Evolutionary conservation across 2,888 invertebrate species (phyloP), one percentile per base, ranked within the genome.

Genomic region (Vesta saturnalis): DNA sequence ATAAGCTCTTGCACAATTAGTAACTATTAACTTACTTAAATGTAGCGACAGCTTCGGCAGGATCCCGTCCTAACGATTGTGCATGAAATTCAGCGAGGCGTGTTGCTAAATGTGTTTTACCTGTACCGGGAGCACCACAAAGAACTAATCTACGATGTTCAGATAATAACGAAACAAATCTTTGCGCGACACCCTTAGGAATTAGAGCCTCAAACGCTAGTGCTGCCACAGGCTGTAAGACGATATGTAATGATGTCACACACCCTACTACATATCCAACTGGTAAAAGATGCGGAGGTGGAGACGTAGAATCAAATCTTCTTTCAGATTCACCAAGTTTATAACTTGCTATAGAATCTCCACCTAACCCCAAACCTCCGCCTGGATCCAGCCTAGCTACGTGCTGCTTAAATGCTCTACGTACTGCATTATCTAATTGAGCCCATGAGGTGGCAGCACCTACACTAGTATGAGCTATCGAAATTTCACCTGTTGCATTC

Each of bases 391-490:
- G 92, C 78, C 96, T 89, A 52, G 94, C 91, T 62, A 96, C 89
- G 84, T 97, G 97, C 79, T 98, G 97, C 83, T 97, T 97, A 83
- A 98, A 97, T 60, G 95, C 93, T 83, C 95, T 92, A 77, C 94
- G 89, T 72, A 97, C 94, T 76, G 94, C 92, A 77, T 94, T 93
- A 85, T 98, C 97, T 78, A 98, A 86, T 80, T 94, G 93, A 82
- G 96, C 95, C 98, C 98, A 98, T 67, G 94, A 94, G 0, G 96
- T 96, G 83, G 96, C 95, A 68, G 95, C 94, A 75, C 95, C 94
- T 72, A 97, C 94, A 79, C 92, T 94, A 1, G 97, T 92, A 77
- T 90, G 93, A 12, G 97, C 96, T 80, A 97, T 94, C 2, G 94
- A 87, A 80, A 94, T 93, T 82, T 91, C 91, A 71, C 88, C 87